Conservation (phyloP, 30 jellyfish, hydroid and myxozoan genomes). For the Aurelia aurita region DNA sequence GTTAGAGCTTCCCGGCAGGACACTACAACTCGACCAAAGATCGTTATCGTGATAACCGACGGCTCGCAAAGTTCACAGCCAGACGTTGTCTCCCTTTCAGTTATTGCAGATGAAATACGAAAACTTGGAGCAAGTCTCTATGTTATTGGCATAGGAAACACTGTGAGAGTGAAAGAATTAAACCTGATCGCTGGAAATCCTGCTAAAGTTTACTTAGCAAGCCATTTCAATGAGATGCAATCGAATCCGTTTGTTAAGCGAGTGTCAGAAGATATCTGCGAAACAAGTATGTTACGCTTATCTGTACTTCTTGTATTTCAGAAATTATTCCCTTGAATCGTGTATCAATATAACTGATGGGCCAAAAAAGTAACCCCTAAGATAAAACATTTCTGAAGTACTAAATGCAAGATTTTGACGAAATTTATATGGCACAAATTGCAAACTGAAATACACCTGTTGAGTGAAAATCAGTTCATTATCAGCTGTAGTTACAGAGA, state of each 20-base stretch:
- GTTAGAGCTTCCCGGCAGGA: neutral
- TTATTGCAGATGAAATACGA: conserved; percentile 53
- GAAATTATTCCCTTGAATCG: too few relatives aligned
- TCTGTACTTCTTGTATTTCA: neutral
- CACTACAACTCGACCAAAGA: conserved; percentile 38
- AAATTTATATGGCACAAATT: too few relatives aligned
- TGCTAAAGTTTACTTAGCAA: conserved; percentile 30
- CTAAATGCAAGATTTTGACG: too few relatives aligned
- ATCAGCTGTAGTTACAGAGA: too few relatives aligned
- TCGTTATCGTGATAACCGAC: conserved; percentile 62
- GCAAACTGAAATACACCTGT: too few relatives aligned
- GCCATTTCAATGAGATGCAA: conserved; percentile 40
- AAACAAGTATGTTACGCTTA: conserved; percentile 10
- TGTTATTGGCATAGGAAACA: conserved; percentile 47
- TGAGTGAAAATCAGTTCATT: too few relatives aligned
- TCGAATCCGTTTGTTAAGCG: conserved; percentile 19
- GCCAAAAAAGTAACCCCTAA: too few relatives aligned
- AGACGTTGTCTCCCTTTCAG: neutral
- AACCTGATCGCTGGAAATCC: conserved; percentile 36
- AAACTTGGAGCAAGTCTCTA: conserved; percentile 48
- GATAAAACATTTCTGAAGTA: too few relatives aligned
- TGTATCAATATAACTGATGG: too few relatives aligned
- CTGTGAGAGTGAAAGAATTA: conserved; percentile 8
- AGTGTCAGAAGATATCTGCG: conserved; percentile 43
- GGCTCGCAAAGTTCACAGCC: conserved; percentile 70